Percentiles rank a stretch among this genome's conserved stretches.
phyloP scores from a whole-genome alignment of 2,797 vertebrate genomes.

The Hyperoplus lanceolatus region DNA sequence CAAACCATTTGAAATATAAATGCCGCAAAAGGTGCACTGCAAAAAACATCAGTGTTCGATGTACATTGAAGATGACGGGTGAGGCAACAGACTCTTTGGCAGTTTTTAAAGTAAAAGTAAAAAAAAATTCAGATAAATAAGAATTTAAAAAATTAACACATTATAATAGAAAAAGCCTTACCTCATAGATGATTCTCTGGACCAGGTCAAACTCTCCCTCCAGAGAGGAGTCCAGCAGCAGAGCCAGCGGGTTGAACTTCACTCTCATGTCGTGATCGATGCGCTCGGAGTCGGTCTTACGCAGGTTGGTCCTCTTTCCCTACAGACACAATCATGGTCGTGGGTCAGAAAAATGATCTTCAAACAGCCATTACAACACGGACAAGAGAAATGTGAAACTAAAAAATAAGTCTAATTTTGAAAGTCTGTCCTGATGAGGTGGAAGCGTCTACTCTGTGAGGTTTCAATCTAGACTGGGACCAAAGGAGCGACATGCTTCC shows the following conservation, averaged over 20 bases:
- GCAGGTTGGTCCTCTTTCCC: constrained; percentile 97
- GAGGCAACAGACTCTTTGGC: too few relatives aligned
- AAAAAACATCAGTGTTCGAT: too few relatives aligned
- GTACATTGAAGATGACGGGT: too few relatives aligned
- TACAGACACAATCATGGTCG: constrained; percentile 66
- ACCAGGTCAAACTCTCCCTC: constrained; percentile 98
- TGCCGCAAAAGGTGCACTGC: too few relatives aligned
- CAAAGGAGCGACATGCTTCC: constrained; percentile 45
- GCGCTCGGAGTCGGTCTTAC: constrained; percentile 93
- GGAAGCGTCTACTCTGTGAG: constrained; percentile 1
- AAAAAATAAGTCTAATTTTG: neutral
- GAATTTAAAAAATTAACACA: neutral
- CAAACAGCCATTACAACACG: constrained; percentile 1
- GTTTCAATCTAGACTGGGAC: constrained; percentile 31
- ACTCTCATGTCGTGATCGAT: constrained; percentile 95
- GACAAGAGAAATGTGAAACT: neutral
- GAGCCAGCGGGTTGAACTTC: constrained; percentile 95
- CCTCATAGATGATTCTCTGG: constrained; percentile 98
- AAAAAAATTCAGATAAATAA: neutral
- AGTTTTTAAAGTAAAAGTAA: neutral
- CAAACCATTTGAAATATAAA: too few relatives aligned
- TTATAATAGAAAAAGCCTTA: constrained; percentile 64
- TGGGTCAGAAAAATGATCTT: constrained; percentile 17
- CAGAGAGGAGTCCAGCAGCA: constrained; percentile 96
- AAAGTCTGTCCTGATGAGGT: constrained; percentile 9